Conservation (phyloP, 1,140 invertebrate genomes). For the Drosophila kohkoa region DNA sequence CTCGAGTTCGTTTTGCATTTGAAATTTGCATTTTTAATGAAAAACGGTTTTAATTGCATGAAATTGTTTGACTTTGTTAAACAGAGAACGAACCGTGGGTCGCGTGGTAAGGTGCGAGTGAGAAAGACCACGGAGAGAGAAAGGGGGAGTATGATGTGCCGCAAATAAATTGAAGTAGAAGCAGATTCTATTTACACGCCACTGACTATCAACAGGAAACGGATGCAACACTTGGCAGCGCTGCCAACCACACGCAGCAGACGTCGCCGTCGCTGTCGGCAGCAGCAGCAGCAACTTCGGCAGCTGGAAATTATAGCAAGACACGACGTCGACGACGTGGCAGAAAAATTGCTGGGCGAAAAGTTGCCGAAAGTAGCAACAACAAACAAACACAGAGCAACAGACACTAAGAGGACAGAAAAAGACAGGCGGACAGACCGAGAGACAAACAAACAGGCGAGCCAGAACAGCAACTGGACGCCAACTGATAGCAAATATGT, state of each 20-base stretch:
- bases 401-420: neutral
- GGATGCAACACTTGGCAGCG: constrained; percentile 78
- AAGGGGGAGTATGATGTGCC: constrained; percentile 26
- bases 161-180: constrained; percentile 69
- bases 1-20: constrained; percentile 80
- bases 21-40: constrained; percentile 83
- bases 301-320: constrained; percentile 67
- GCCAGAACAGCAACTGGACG: constrained; percentile 65
- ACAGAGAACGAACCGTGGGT: constrained; percentile 42
- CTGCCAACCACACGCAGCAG: constrained; percentile 68
- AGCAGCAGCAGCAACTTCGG: constrained; percentile 12
- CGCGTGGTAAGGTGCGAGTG: neutral
- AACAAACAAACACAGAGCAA: constrained; percentile 59
- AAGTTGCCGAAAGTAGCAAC: constrained; percentile 66
- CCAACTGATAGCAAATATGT: constrained; percentile 82
- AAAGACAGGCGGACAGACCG: constrained; percentile 25
- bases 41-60: constrained; percentile 82
- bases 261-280: constrained; percentile 4
- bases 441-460: constrained; percentile 34
- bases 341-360: constrained; percentile 65
- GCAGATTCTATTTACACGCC: constrained; percentile 77
- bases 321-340: constrained; percentile 64
- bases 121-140: neutral
- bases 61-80: constrained; percentile 83
- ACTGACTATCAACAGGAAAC: constrained; percentile 77